Evolutionary conservation across 2,113 vertebrate genomes (phyloP), one percentile per base, ranked within the genome.

Genomic region (Tylochromis polylepis): DNA sequence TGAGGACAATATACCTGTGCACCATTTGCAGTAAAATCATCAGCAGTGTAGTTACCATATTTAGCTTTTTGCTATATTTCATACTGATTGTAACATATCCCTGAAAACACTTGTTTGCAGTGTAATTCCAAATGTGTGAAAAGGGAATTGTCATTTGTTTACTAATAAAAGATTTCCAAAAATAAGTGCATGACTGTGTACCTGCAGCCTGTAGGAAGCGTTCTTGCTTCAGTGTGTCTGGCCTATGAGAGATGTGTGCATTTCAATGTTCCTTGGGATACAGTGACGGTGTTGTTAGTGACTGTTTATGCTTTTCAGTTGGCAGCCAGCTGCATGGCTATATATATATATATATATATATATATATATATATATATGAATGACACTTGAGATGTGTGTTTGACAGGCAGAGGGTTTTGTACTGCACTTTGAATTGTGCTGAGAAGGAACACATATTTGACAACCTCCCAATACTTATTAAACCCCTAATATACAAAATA

Each of bases 131-230:
- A 96, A 95, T 96, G 96, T 97, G 96, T 93, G 94, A 96, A 96
- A 94, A 96, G 93, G 95, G 95, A 95, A 94, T 93, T 97, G 95
- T 94, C 96, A 95, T 94, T 96, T 95, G 94, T 98, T 98, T 98
- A 96, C 95, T 97, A 98, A 97, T 97, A 98, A 98, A 97, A 96
- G 86, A 94, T 79, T 93, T 88, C 89, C 65, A 85, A 88, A 93
- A 85, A 75, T 22, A 41, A 36, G 7, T 46, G 81, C 22, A 67
- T 6, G 51, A 81, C 41, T 79, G 24, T 78, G 55, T n/a, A 31
- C 27, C 11, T 24, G 38, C 9, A 51, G 5, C 62, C 7, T 58
- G 34, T 15, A 20, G 67, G 67, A 51, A 34, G 29, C 43, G 38
- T 36, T 60, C 7, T 79, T 12, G 5, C 10, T 36, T 14, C 29